phyloP scores from a whole-genome alignment of 2,888 invertebrate genomes.

The Folsomia manolachei region DNA sequence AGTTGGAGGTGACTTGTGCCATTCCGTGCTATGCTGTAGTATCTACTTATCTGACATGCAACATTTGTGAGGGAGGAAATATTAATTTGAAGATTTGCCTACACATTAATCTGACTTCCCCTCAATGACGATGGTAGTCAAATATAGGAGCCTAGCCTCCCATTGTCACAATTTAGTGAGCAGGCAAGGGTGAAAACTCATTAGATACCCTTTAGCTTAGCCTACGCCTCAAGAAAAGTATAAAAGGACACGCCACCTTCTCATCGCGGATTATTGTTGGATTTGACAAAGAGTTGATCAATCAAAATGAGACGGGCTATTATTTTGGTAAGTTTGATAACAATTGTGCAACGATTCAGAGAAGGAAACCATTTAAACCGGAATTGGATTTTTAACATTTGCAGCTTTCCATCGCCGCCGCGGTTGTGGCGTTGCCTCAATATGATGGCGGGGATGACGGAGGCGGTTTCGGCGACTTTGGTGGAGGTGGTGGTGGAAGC shows the following conservation, averaged over 20 bases:
- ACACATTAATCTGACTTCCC: too few species aligned
- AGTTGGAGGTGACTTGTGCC: neutral
- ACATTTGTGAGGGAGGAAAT: slow-evolving; percentile 10
- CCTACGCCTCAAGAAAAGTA: neutral
- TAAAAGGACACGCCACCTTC: neutral
- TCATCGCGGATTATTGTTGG: slow-evolving; percentile 2
- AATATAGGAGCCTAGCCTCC: neutral
- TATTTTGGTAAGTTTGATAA: slow-evolving; percentile 11
- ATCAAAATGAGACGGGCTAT: slow-evolving; percentile 19
- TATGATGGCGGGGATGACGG: slow-evolving; percentile 34
- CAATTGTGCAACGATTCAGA: neutral
- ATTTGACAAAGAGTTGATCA: neutral
- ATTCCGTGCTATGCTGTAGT: neutral
- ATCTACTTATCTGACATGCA: slow-evolving; percentile 19
- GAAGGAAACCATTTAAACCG: neutral
- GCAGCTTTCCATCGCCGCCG: slow-evolving; percentile 43
- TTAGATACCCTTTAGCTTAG: slow-evolving; percentile 17
- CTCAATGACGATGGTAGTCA: slow-evolving; percentile 13
- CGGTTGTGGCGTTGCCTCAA: slow-evolving; percentile 39
- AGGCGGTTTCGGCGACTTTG: slow-evolving; percentile 25
- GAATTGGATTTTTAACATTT: slow-evolving; percentile 12
- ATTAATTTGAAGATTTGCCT: neutral
- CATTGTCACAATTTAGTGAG: neutral
- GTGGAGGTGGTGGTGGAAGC: slow-evolving; percentile 26
- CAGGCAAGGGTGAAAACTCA: slow-evolving; percentile 11